Evolutionary conservation across 2,797 vertebrate species (phyloP), one percentile per base, ranked within the genome.

Genomic region (Peromyscus aztecus): DNA sequence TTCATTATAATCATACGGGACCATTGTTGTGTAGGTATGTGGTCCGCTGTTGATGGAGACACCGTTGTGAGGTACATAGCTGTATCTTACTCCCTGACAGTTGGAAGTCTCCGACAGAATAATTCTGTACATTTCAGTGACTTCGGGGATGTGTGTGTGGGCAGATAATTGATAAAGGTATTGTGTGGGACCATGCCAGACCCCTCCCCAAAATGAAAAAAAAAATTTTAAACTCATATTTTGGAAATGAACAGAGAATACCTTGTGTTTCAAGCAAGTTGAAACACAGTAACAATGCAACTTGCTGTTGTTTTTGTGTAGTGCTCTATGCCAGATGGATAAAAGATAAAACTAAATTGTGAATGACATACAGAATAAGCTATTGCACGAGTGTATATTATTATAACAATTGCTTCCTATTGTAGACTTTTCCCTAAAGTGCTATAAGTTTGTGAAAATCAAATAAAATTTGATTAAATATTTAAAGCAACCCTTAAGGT

Each of bases 401-500:
- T 43, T 93, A 46, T 77, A 91, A 76, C 34, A 65, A 85, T 43
- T 87, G 57, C 40, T 97, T 92, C 86, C 59, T 46, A 59, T 24
- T 63, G 76, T 40, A 6, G 6, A 84, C 31, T 13, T 65, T 71
- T 94, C 93, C 78, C 80, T 93, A 77, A 81, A 95, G 71, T 63
- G 52, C 78, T 90, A 55, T 71, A 88, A 95, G 78, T 90, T 89
- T 95, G 65, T 85, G 49, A 90, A 97, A 96, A 92, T 95, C 90
- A 96, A 95, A 89, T 96, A 90, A 93, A 97, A 85, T 91, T 91
- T 92, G 69, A 93, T 97, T 84, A 93, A 92, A 73, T 96, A 94
- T 95, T 97, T 94, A 95, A 93, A 92, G 80, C 94, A 94, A 96
- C 92, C 52, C 61, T 94, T 92, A 90, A 87, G 57, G 57, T 27